Conservation (phyloP, 2,797 vertebrate species). For the Sylvilagus floridanus region DNA sequence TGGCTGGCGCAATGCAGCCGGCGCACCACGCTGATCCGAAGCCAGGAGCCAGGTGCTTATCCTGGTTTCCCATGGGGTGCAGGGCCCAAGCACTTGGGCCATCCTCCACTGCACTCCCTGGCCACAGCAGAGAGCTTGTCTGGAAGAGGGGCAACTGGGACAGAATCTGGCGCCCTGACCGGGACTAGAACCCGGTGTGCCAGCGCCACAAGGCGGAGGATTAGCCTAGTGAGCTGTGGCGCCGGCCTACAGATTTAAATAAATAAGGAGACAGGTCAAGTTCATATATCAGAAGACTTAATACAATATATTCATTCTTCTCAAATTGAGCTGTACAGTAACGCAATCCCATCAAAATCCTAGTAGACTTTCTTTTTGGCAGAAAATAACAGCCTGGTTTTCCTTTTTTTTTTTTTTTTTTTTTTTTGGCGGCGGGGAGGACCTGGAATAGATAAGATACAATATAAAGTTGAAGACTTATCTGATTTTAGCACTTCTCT, state of each 20-base stretch:
- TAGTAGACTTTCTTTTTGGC: background rate
- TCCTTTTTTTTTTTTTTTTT: background rate
- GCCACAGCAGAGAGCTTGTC: too few relatives aligned
- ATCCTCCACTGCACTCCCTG: too few relatives aligned
- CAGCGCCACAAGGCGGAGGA: too few relatives aligned
- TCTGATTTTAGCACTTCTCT: background rate
- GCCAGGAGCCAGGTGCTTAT: too few relatives aligned
- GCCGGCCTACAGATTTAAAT: background rate
- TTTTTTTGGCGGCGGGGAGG: background rate
- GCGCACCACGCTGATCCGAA: too few relatives aligned
- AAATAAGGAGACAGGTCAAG: background rate
- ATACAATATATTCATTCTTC: background rate
- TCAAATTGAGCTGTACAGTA: background rate
- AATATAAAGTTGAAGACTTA: background rate
- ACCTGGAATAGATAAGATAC: background rate
- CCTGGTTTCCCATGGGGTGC: too few relatives aligned
- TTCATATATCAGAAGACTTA: background rate
- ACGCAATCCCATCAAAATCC: background rate
- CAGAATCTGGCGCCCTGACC: too few relatives aligned
- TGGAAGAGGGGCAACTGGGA: too few relatives aligned
- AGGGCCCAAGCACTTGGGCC: too few relatives aligned
- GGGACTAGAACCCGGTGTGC: too few relatives aligned
- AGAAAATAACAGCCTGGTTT: background rate
- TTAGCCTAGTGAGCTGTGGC: too few relatives aligned
- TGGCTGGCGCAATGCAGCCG: too few relatives aligned